Conservation (phyloP, 2,888 invertebrate genomes). For the Encarsia formosa region DNA sequence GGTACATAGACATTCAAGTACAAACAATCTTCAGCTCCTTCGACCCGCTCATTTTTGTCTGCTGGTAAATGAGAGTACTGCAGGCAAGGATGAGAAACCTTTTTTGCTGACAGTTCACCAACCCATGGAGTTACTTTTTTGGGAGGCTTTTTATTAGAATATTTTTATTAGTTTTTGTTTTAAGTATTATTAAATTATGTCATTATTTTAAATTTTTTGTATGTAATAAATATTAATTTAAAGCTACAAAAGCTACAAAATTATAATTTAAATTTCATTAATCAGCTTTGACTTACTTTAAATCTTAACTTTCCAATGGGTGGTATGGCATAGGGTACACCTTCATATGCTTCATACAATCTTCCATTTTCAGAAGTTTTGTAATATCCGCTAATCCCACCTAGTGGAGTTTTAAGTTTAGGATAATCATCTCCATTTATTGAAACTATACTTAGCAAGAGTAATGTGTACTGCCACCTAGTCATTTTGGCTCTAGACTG, state of each 20-base stretch:
- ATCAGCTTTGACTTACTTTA: constrained; percentile 31
- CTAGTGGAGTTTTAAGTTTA: constrained; percentile 35
- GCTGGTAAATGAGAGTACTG: constrained; percentile 37
- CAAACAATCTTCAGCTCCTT: constrained; percentile 44
- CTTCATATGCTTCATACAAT: constrained; percentile 40
- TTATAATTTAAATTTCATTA: background rate
- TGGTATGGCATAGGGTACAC: constrained; percentile 42
- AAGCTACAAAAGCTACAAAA: background rate
- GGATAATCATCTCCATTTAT: constrained; percentile 27
- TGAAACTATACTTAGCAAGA: constrained; percentile 5
- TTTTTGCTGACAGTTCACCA: constrained; percentile 41
- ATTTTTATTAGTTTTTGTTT: background rate
- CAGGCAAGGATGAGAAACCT: constrained; percentile 37
- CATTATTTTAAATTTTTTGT: background rate
- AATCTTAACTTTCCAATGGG: constrained; percentile 41
- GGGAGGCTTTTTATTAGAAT: constrained; percentile 39
- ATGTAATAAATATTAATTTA: background rate
- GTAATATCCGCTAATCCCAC: constrained; percentile 37
- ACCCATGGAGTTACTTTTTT: constrained; percentile 35
- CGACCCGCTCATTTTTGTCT: constrained; percentile 32
- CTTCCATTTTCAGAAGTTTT: constrained; percentile 37
- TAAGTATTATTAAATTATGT: too few relatives aligned
- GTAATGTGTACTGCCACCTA: background rate
- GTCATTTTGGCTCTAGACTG: constrained; percentile 9
- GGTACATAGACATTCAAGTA: constrained; percentile 45